Base-by-base conservation (phyloP, 2,888 invertebrate species). In the Brachylomia viminalis region DNA sequence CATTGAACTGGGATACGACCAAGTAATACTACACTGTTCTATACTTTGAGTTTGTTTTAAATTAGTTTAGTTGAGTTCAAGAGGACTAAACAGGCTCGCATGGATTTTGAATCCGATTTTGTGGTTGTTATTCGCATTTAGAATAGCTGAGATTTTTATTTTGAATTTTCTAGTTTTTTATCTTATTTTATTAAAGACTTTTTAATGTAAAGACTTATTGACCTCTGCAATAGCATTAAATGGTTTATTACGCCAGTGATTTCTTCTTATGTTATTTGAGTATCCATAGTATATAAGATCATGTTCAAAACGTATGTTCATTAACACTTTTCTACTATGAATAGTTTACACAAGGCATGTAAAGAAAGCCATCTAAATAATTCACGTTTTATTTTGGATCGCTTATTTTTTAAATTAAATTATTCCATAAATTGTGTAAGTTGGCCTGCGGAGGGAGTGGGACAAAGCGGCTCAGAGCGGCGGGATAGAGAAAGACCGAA, bases 21-120 rank as follows among this genome's bases (percentile, higher is more conserved):
- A 33, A 77, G 78, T 85, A 71, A 61, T 68, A 42, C 68, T 38
- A 52, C 30, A 54, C 33, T 82, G 69, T 56, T 64, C 45, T 69
- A 65, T 83, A 78, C 64, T 66, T 54, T 20, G 33, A 56, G 8
- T 65, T 82, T 64, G 66, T 82, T 76, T 66, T 52, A 62, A 81
- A 77, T 82, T 85, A 72, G 66, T 85, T 82, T 81, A 33, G 58
- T 79, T 52, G 59, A 56, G 59, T 79, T 67, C 66, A n/a, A 61
- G 54, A 52, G 30, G 30, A 58, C 30, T 20, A 74, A 74, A 80
- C 30, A 30, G n/a, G 20, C 62, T 80, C 10, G 54, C 38, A 74
- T 80, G n/a, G 47, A 61, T 62, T 38, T 62, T n/a, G 52, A 38
- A 73, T 45, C 27, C 4, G 8, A 45, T 61, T 73, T 52, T 76